Percentiles rank a stretch among this genome's conserved stretches.
phyloP scores from a whole-genome alignment of 2,113 vertebrate species.

The Spheniscus mendiculus region DNA sequence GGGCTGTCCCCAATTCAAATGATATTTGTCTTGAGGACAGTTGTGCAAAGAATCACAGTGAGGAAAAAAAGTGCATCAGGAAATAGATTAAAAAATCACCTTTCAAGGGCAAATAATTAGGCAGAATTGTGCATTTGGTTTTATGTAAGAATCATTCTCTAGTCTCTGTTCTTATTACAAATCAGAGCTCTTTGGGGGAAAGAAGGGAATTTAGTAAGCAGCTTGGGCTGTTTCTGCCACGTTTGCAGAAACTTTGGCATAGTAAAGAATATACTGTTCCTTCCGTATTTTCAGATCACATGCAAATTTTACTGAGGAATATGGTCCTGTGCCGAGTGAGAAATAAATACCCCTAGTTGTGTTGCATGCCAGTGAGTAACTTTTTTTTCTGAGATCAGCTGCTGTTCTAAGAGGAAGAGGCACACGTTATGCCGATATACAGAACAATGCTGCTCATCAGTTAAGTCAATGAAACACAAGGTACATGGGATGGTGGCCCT shows the following conservation, averaged over 20 bases:
- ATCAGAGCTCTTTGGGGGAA: background rate
- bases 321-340: background rate
- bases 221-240: background rate
- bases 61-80: background rate
- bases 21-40: conserved; percentile 38
- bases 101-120: conserved; percentile 46
- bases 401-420: background rate
- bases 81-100: conserved; percentile 8
- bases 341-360: background rate
- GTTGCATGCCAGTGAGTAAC: background rate
- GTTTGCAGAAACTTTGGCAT: background rate
- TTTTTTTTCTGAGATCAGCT: background rate
- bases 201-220: background rate
- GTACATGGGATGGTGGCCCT: background rate
- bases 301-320: background rate
- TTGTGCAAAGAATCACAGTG: conserved; percentile 32
- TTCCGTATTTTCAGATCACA: background rate
- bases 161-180: background rate
- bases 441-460: background rate
- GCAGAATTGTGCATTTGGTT: background rate
- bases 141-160: background rate
- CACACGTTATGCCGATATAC: background rate
- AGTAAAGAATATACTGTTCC: background rate
- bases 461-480: background rate
- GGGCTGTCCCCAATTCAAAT: conserved; percentile 43